These are phyloP conservation scores for Sphaeridia pumilis DNA, from an alignment of 2,888 invertebrate genomes.

Conservation along the genomic window DNA sequence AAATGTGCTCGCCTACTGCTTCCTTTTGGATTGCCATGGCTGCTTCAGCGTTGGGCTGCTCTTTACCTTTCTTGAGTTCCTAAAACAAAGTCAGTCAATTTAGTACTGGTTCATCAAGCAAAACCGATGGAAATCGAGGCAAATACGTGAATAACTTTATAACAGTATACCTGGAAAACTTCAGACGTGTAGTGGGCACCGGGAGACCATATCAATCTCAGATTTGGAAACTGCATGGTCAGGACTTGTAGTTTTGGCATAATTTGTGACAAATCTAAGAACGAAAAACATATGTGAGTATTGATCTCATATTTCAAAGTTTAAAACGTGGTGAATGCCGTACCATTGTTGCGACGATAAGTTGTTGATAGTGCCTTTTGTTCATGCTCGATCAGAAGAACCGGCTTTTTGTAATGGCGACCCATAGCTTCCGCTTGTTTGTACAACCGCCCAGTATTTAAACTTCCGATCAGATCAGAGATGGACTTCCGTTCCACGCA, in stretches of 20 bases:
- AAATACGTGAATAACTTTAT: background rate
- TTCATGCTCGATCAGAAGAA: constrained; percentile 91
- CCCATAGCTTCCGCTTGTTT: constrained; percentile 92
- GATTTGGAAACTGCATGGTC: constrained; percentile 87
- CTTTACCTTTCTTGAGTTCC: constrained; percentile 55
- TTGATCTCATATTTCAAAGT: background rate
- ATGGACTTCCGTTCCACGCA: constrained; percentile 95
- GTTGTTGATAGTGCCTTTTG: constrained; percentile 64
- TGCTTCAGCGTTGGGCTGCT: constrained; percentile 61
- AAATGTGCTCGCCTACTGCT: constrained; percentile 39
- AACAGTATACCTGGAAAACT: constrained; percentile 71
- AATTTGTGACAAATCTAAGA: constrained; percentile 44
- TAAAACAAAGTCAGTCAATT: constrained; percentile 12
- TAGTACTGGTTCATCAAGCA: constrained; percentile 5
- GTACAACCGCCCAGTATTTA: constrained; percentile 82
- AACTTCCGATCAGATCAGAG: constrained; percentile 87
- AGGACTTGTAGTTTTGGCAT: constrained; percentile 78
- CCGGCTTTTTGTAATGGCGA: constrained; percentile 71
- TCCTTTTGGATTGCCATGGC: constrained; percentile 59
- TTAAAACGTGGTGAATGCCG: background rate
- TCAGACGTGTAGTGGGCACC: constrained; percentile 93
- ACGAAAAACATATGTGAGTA: constrained; percentile 1
- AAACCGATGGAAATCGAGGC: background rate
- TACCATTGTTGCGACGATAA: background rate
- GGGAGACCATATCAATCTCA: constrained; percentile 91